Base-by-base conservation (phyloP, 1,140 invertebrate species). In the Anastrepha ludens region DNA sequence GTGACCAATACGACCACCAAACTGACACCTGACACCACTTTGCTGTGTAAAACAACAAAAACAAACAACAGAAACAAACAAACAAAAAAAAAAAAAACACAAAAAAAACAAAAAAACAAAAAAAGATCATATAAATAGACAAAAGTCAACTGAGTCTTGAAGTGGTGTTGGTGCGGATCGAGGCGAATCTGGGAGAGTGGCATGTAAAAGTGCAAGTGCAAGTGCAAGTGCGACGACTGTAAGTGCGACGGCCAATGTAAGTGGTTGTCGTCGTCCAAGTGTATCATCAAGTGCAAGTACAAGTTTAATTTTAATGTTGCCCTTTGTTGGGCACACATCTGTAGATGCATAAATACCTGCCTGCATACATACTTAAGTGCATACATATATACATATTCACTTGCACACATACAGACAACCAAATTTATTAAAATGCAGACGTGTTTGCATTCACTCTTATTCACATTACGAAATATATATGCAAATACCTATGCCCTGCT, bases 21-120 rank as follows among this genome's bases (percentile, higher is more conserved):
- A 81, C 74, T 81, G 74, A 81, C 74, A 81, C 74, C 74, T 81
- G 74, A 81, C 47, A 81, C 74, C 74, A 81, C 74, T 81, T 81
- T 50, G 47, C n/a, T 58, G 47, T 15, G 20, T 50, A 15, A 62
- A 62, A 62, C 4, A 9, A 62, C 1, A 62, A 62, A 17, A 62
- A 62, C 64, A 67, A 67, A 5, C 20, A 39, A 67, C n/a, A 78
- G 55, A 50, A 20, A 17, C 9, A 41, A 39, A 67, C n/a, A 78
- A 81, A 50, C 9, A 17, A 11, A 41, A 41, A 20, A 17, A 17
- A 81, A 47, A 62, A 41, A 44, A 47, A 74, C 15, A 8, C 6
- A 15, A 81, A 44, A 41, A 20, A 17, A 17, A 81, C 74, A 62
- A 41, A 44, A 47, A 74, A 41, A 8, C 6, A 15, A 81, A 44